Percentiles rank a stretch among this genome's conserved stretches.
These are phyloP conservation scores for Actinostola sp. DNA, from an alignment of 92 coral and sea anemone genomes.

Conservation along the genomic window DNA sequence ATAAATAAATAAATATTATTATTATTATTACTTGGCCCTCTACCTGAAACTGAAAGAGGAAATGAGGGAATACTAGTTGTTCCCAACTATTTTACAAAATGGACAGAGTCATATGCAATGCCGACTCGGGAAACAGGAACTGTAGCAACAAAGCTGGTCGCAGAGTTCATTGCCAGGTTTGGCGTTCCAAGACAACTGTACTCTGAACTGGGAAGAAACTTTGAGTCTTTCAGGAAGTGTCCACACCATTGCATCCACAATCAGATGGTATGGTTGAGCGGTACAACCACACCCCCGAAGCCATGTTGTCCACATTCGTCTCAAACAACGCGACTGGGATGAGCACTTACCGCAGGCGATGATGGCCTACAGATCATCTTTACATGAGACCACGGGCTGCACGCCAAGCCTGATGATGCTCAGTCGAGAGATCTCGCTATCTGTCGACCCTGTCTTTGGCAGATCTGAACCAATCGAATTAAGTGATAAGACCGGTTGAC, in stretches of 20 bases:
- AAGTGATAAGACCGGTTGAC: no score
- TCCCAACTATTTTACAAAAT: slow-evolving; percentile 44
- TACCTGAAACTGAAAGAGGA: slow-evolving; percentile 15
- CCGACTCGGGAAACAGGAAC: slow-evolving; percentile 14
- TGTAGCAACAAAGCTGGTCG: slow-evolving; percentile 14
- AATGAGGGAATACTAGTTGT: slow-evolving; percentile 52
- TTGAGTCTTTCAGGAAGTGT: slow-evolving; percentile 36
- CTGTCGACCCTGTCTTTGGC: slow-evolving; percentile 18
- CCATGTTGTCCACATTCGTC: slow-evolving; percentile 17
- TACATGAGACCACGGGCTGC: slow-evolving; percentile 32
- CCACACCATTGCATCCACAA: slow-evolving; percentile 39
- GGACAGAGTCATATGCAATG: slow-evolving; percentile 38
- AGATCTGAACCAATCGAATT: slow-evolving; percentile 15
- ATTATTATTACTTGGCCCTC: no score
- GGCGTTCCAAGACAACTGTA: slow-evolving; percentile 18
- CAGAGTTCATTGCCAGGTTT: slow-evolving; percentile 34
- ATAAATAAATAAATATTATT: no score
- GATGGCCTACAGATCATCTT: slow-evolving; percentile 35
- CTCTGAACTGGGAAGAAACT: slow-evolving; percentile 45
- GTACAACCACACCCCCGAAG: slow-evolving; percentile 28
- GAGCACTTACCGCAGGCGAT: slow-evolving; percentile 16
- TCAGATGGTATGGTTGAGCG: slow-evolving; percentile 35
- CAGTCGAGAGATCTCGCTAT: background rate
- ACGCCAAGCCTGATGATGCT: slow-evolving; percentile 22
- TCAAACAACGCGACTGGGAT: slow-evolving; percentile 34